Evolutionary conservation across 2,888 invertebrate species (phyloP).

Genomic region (Autographa pulchrina): DNA sequence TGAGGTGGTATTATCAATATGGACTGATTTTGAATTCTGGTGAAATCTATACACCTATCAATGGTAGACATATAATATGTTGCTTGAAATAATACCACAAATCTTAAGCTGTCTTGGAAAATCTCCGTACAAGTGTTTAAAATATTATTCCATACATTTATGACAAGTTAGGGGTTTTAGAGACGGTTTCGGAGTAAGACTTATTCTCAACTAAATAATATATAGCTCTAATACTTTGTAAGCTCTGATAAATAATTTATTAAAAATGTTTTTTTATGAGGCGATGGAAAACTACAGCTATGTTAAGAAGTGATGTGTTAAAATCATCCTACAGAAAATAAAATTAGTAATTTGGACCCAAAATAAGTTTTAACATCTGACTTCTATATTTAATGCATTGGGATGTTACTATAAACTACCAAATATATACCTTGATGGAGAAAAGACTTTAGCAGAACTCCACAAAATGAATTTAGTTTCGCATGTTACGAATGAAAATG

Average conservation of each 20-base stretch:
- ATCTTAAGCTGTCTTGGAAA: no score
- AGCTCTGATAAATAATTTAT: constrained; percentile 1
- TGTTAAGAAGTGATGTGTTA: background rate
- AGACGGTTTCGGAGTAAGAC: background rate
- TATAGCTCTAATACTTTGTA: background rate
- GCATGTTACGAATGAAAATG: background rate
- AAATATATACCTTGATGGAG: no score
- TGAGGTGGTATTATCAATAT: background rate
- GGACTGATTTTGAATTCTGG: background rate
- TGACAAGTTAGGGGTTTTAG: no score
- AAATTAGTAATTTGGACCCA: background rate
- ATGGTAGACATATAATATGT: background rate
- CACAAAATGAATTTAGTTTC: background rate
- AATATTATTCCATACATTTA: no score
- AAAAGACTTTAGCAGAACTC: no score
- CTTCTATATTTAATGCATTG: no score
- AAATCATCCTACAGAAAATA: background rate
- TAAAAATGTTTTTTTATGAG: background rate
- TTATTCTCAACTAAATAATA: background rate
- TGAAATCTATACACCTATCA: background rate
- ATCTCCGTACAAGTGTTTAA: no score
- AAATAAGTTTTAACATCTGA: background rate
- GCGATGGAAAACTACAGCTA: background rate
- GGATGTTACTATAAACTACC: no score
- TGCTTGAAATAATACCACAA: background rate